Base-by-base conservation (phyloP, 2,797 vertebrate genomes). In the Amphiprion clarkii region DNA sequence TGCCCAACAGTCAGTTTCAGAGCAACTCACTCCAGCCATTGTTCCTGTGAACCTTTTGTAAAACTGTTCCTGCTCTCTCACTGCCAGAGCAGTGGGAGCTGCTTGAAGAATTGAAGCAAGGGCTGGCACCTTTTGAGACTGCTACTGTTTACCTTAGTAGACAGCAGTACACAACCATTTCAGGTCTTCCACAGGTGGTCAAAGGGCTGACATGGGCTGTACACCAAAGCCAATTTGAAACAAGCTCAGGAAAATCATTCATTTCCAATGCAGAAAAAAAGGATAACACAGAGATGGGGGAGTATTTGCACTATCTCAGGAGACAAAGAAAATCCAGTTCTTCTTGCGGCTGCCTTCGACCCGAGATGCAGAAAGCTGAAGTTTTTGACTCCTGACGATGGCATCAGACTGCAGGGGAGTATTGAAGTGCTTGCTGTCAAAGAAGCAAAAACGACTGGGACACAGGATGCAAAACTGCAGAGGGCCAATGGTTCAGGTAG, bases 131-230 rank as follows among this genome's bases (percentile, higher is more conserved):
- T 39, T 69, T 69, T 58, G 21, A 69, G 13, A 9, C 11, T 49
- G 67, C 55, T 25, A 69, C 44, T 6, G n/a, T 49, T 58, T 68
- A 21, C 17, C 42, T 68, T n/a, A 68, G 54, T 68, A 29, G 29
- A 49, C 27, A 58, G 19, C 1, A 48, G 33, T 42, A 71, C 4
- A 8, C n/a, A 39, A 21, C 33, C 29, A 29, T 29, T 58, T 62
- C 59, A 48, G 39, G 39, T 40, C 39, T 40, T 40, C 39, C 39
- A 40, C 39, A 40, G 39, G 9, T 12, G 9, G 9, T 44, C 58
- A 61, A 44, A 61, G 58, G 40, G 7, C 39, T 44, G 21, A 21
- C 16, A 44, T 7, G 7, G 58, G 14, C 58, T 3, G 23, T 44
- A 27, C 21, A 61, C 12, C 40, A 58, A 58, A 39, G 4, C 10